Percentiles rank a stretch among this genome's conserved stretches.
phyloP scores from a whole-genome alignment of 2,113 vertebrate species.

The Helogale parvula region DNA sequence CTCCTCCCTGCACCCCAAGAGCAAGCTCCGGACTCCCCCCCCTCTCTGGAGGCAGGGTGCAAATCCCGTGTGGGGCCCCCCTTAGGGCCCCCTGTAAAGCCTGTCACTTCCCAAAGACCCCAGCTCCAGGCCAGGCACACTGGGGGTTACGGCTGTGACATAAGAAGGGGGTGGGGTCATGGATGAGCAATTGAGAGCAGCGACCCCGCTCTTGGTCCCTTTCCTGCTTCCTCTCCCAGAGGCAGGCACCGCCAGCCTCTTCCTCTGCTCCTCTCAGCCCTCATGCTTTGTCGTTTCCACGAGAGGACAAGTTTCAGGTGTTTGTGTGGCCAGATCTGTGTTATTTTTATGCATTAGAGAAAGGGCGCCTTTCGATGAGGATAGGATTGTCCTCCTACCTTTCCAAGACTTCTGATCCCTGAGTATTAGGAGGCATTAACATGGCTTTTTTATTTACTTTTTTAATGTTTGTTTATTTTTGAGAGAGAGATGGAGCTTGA shows the following conservation, averaged over 20 bases:
- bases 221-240: slow-evolving; percentile 5
- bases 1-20: neutral
- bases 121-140: neutral
- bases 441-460: too few relatives aligned
- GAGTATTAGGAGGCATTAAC: neutral
- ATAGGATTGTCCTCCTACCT: slow-evolving; percentile 49
- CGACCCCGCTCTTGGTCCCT: neutral
- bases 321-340: slow-evolving; percentile 74
- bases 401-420: neutral
- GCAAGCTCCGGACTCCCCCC: neutral
- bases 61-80: too few relatives aligned
- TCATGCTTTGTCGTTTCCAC: slow-evolving; percentile 73
- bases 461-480: too few relatives aligned
- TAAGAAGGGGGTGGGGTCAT: neutral
- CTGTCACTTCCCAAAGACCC: neutral
- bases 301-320: slow-evolving; percentile 70
- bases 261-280: slow-evolving; percentile 44
- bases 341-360: slow-evolving; percentile 67
- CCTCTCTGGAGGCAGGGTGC: neutral
- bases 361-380: slow-evolving; percentile 78
- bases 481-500: too few relatives aligned
- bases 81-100: neutral
- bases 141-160: neutral
- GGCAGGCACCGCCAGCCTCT: slow-evolving; percentile 58
- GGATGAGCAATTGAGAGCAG: neutral